Percentiles rank a stretch among this genome's conserved stretches.
Conservation (phyloP, 1,140 invertebrate genomes). For the Panagrolaimus sp. region DNA sequence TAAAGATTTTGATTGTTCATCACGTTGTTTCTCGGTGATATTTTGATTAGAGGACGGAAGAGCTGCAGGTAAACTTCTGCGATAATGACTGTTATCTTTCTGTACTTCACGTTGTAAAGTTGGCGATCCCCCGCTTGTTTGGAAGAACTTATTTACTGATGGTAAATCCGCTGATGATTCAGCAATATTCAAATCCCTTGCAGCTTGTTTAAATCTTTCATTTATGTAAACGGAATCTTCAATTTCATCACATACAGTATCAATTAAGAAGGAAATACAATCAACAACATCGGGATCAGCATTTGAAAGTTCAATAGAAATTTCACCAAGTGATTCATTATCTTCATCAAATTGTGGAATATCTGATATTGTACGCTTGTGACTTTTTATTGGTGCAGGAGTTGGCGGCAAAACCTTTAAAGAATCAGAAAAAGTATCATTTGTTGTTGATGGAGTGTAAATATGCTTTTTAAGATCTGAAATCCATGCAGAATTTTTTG, state of each 20-base stretch:
- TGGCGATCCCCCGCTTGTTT: background rate
- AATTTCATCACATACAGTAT: constrained; percentile 37
- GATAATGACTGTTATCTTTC: background rate
- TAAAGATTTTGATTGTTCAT: constrained; percentile 14
- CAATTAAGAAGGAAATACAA: constrained; percentile 43
- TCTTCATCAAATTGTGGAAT: constrained; percentile 56
- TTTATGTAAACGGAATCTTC: constrained; percentile 28
- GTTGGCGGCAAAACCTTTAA: background rate
- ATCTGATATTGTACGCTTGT: constrained; percentile 47
- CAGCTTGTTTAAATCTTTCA: constrained; percentile 5
- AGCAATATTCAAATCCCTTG: background rate
- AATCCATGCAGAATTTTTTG: background rate
- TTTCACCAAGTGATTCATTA: constrained; percentile 42
- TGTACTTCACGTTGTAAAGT: background rate
- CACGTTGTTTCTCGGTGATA: background rate
- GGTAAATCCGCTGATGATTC: background rate
- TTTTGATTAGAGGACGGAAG: background rate
- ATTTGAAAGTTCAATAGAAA: constrained; percentile 28
- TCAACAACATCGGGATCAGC: constrained; percentile 47
- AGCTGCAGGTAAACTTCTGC: background rate
- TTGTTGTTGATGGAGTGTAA: background rate
- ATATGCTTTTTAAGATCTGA: background rate
- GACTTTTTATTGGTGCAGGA: constrained; percentile 15
- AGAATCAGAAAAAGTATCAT: background rate
- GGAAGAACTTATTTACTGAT: background rate